Evolutionary conservation across 2,797 vertebrate genomes (phyloP).

Genomic region (Neopelma chrysocephalum): DNA sequence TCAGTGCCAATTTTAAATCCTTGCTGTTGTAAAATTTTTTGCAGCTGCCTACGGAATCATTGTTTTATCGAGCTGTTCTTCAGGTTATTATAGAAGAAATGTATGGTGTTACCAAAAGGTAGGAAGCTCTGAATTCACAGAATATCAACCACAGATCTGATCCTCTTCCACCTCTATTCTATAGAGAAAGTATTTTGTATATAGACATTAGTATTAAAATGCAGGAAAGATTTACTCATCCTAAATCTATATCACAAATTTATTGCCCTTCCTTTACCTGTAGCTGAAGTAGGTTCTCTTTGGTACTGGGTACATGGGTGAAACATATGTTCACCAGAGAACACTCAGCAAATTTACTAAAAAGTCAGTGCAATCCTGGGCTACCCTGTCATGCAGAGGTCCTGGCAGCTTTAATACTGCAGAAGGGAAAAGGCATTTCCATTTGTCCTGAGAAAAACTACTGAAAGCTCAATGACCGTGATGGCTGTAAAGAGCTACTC

Average conservation of each 20-base stretch:
- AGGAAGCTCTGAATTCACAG: constrained; percentile 55
- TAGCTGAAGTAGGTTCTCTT: background rate
- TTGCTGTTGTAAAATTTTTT: constrained; percentile 49
- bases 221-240: background rate
- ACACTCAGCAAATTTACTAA: background rate
- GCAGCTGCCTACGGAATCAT: constrained; percentile 92
- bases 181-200: background rate
- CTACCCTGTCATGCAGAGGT: background rate
- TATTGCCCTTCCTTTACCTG: background rate
- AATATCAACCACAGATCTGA: background rate
- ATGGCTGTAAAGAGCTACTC: background rate
- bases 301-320: background rate
- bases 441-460: background rate
- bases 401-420: background rate
- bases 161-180: background rate
- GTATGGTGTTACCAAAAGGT: constrained; percentile 90
- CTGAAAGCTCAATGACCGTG: background rate
- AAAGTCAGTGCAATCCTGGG: background rate
- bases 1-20: constrained; percentile 17
- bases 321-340: background rate
- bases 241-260: background rate
- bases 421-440: background rate
- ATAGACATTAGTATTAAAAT: background rate
- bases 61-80: constrained; percentile 95
- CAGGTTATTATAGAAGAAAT: constrained; percentile 93